These are phyloP conservation scores for Eospalax fontanierii DNA, from an alignment of 2,797 vertebrate genomes.

Conservation along the genomic window DNA sequence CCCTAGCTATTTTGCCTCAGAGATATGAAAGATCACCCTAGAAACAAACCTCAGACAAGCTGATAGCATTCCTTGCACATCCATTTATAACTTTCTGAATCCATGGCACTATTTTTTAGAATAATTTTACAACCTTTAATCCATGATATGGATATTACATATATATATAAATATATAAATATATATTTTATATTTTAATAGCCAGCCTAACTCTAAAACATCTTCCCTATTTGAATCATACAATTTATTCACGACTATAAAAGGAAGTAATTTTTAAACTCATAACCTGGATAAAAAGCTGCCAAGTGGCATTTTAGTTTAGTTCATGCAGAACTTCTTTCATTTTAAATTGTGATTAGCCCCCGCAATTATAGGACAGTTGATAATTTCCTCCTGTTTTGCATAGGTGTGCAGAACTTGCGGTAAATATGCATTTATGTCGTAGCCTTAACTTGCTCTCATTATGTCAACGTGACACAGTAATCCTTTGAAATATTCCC, in stretches of 20 bases:
- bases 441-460: slow-evolving; percentile 66
- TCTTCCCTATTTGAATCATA: slow-evolving; percentile 33
- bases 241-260: slow-evolving; percentile 62
- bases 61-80: slow-evolving; percentile 14
- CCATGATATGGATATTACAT: slow-evolving; percentile 31
- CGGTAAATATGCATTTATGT: slow-evolving; percentile 66
- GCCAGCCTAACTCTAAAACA: slow-evolving; percentile 24
- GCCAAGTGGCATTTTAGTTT: slow-evolving; percentile 69
- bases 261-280: slow-evolving; percentile 61
- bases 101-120: slow-evolving; percentile 1
- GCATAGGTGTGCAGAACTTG: slow-evolving; percentile 61
- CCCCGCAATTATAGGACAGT: slow-evolving; percentile 72
- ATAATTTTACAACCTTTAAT: slow-evolving; percentile 46
- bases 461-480: slow-evolving; percentile 81
- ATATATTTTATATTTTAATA: slow-evolving; percentile 56
- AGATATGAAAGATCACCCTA: slow-evolving; percentile 31
- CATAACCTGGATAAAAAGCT: slow-evolving; percentile 62
- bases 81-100: slow-evolving; percentile 58
- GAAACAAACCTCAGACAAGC: slow-evolving; percentile 40
- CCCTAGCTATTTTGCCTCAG: slow-evolving; percentile 2
- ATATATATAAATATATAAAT: too few relatives aligned
- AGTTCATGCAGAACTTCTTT: slow-evolving; percentile 51
- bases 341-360: slow-evolving; percentile 69
- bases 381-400: slow-evolving; percentile 81
- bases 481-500: slow-evolving; percentile 76